A percentile compares a stretch with the other conserved stretches of the same genome.
These are phyloP conservation scores for Kryptolebias ocellatus DNA, from an alignment of 2,797 vertebrate genomes.

Conservation along the genomic window DNA sequence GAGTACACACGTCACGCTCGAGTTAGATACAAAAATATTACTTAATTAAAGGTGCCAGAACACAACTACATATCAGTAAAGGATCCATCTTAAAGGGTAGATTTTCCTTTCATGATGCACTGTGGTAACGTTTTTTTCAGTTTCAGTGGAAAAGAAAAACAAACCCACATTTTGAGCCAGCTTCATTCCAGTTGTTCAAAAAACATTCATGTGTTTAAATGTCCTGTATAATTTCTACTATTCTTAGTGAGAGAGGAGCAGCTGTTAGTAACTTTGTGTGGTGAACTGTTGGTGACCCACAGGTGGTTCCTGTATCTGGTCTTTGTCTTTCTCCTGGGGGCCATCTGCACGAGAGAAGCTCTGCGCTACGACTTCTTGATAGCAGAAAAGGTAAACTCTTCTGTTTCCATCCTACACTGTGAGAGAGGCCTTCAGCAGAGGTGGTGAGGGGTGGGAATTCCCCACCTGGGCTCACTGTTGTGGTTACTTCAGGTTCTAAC, in stretches of 20 bases:
- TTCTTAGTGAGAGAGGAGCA: constrained; percentile 42
- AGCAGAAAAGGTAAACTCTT: constrained; percentile 92
- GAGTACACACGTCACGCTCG: constrained; percentile 10
- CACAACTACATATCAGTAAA: not conserved
- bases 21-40: constrained; percentile 3
- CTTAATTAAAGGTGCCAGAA: not conserved
- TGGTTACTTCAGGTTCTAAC: constrained; percentile 20
- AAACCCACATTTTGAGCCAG: constrained; percentile 1
- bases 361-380: constrained; percentile 97
- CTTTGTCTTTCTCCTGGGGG: constrained; percentile 95
- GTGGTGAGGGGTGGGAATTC: constrained; percentile 27
- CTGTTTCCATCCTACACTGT: constrained; percentile 36
- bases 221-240: constrained; percentile 31
- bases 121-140: constrained; percentile 16
- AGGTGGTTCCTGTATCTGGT: constrained; percentile 99
- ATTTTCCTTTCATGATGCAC: constrained; percentile 6
- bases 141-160: constrained; percentile 19
- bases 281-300: constrained; percentile 73
- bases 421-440: constrained; percentile 9
- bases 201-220: constrained; percentile 7
- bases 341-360: constrained; percentile 92
- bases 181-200: not conserved
- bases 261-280: constrained; percentile 36
- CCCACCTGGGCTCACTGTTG: constrained; percentile 25
- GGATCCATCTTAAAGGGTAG: not conserved